Base-by-base conservation (phyloP, 1,140 invertebrate species). In the Drosophila elegans region DNA sequence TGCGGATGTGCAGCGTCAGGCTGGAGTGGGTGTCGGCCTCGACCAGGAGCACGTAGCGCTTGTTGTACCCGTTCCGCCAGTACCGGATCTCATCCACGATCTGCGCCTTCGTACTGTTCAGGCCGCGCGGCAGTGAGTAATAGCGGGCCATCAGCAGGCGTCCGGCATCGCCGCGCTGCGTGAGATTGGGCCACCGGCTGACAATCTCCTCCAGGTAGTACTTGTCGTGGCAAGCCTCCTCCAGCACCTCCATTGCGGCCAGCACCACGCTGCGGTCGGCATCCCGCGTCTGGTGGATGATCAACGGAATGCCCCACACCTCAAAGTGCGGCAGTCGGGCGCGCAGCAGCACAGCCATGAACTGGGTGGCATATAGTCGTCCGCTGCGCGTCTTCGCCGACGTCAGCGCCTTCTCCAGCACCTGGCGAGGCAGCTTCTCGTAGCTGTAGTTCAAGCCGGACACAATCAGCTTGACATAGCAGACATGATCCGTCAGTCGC, bases 401-500 rank as follows among this genome's bases (percentile, higher is more conserved):
- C 3, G 93, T 93, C 7, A 97, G 90, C 1, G 96, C 95, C 67
- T 95, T 95, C 29, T 94, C 94, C 61, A 97, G 93, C 64, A 97
- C 95, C 62, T 96, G 95, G 62, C 97, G 94, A 11, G 96, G 94
- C 73, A 94, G 94, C 1, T 95, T 95, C 78, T 96, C 95, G 44
- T 94, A 92, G 1, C 95, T 95, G 85, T 98, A 99, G 93, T 98
- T 97, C 55, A 99, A 93, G 77, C 96, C 96, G 1, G 98, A 98
- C 21, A 98, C 94, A 53, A 98, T 96, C 27, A 99, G 93, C 92
- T 99, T 99, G 0, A 98, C 95, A 91, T 99, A 99, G 84, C 97
- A 97, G 76, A 98, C 97, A 91, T 98, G 97, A 80, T 96, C 96
- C 1, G 97, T 97, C 10, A 95, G 94, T n/a, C 95, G 94, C 2